Percentiles rank a stretch among this genome's conserved stretches.
phyloP scores from a whole-genome alignment of 2,113 vertebrate species.

The Oophaga pumilio region DNA sequence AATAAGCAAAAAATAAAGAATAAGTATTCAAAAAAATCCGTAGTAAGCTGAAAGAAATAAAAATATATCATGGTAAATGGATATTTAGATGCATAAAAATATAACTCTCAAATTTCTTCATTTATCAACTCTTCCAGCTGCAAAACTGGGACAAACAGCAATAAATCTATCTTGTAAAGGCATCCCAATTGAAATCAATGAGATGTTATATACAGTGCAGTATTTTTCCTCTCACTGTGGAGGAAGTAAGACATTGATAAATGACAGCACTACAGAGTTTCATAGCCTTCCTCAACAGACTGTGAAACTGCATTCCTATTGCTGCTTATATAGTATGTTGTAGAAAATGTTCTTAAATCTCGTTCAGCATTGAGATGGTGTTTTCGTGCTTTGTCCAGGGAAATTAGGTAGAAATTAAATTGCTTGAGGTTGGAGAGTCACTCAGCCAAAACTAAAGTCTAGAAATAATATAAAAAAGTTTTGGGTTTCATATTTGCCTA shows the following conservation, averaged over 20 bases:
- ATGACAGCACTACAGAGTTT: slow-evolving; percentile 30
- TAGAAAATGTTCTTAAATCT: slow-evolving; percentile 18
- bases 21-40: neutral
- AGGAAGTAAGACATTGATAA: slow-evolving; percentile 44
- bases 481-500: neutral
- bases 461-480: neutral
- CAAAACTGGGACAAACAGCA: slow-evolving; percentile 33
- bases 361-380: slow-evolving; percentile 16
- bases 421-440: neutral
- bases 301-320: slow-evolving; percentile 37
- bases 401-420: slow-evolving; percentile 28
- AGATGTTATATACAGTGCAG: slow-evolving; percentile 50
- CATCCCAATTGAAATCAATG: slow-evolving; percentile 48
- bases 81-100: slow-evolving; percentile 31
- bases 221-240: slow-evolving; percentile 38
- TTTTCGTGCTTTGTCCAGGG: neutral
- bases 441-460: neutral
- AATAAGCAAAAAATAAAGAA: too few relatives aligned
- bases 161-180: slow-evolving; percentile 48
- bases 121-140: slow-evolving; percentile 49
- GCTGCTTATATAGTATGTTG: slow-evolving; percentile 9
- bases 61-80: neutral
- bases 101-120: slow-evolving; percentile 6
- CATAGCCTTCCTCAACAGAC: slow-evolving; percentile 28
- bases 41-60: slow-evolving; percentile 22